Conservation (phyloP, 2,888 invertebrate species). For the Drosophila sordidapex region DNA sequence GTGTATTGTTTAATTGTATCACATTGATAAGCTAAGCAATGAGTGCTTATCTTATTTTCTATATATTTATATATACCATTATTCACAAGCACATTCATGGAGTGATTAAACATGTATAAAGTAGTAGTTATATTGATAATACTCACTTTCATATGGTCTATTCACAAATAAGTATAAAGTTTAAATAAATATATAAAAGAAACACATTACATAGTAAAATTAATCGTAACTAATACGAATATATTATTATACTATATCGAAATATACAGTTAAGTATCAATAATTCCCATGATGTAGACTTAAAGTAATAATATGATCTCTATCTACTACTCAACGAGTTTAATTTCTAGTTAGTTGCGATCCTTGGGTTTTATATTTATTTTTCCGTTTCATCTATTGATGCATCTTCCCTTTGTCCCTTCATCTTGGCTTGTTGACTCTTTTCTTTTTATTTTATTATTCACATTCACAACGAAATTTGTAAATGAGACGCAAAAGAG, state of each 20-base stretch:
- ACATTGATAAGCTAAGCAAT: too few relatives aligned
- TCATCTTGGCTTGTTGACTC: neutral
- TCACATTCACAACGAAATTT: conserved; percentile 41
- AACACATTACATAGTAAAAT: neutral
- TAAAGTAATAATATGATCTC: neutral
- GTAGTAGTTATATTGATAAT: too few relatives aligned
- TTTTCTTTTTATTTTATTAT: conserved; percentile 11
- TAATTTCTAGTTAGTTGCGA: neutral
- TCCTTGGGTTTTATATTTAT: neutral
- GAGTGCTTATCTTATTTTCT: too few relatives aligned
- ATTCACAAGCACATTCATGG: neutral
- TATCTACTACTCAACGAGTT: neutral
- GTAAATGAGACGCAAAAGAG: conserved; percentile 66
- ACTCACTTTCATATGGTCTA: too few relatives aligned
- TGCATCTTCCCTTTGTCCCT: neutral
- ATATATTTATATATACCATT: neutral
- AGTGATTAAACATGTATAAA: neutral
- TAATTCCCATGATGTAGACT: neutral
- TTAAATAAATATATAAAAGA: neutral
- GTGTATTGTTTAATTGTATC: neutral
- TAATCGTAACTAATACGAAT: neutral
- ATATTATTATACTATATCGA: neutral
- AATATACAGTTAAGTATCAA: neutral
- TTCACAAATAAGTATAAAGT: neutral
- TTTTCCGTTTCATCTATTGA: conserved; percentile 7